A percentile compares a stretch with the other conserved stretches of the same genome.
Evolutionary conservation across 2,113 vertebrate species (phyloP).

Genomic region (Zosterops pallidus): DNA sequence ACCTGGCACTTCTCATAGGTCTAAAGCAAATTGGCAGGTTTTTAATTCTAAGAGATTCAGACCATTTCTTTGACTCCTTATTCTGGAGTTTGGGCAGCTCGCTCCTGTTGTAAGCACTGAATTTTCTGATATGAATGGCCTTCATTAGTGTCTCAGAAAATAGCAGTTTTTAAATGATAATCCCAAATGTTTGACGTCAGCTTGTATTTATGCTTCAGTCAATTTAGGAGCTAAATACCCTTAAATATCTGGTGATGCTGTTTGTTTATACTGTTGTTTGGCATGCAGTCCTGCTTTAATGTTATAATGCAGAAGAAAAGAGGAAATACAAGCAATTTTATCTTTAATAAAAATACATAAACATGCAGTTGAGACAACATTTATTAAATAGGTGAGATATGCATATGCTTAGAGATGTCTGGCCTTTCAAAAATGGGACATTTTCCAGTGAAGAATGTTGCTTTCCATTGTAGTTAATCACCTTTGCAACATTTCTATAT

Average conservation of each 20-base stretch:
- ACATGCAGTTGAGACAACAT: not conserved
- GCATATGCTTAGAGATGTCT: not conserved
- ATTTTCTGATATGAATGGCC: not conserved
- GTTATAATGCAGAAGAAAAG: not conserved
- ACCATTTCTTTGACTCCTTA: not conserved
- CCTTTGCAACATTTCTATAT: not conserved
- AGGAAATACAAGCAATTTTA: not conserved
- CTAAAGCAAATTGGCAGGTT: not conserved
- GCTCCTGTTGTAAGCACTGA: not conserved
- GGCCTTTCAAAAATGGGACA: not conserved
- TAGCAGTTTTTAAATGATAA: not conserved
- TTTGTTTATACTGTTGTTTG: constrained; percentile 12
- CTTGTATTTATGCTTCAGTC: constrained; percentile 25
- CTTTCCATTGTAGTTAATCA: not conserved
- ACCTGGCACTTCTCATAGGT: not conserved
- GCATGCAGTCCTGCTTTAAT: not conserved
- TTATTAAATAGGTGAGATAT: not conserved
- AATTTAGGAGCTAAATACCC: constrained; percentile 33
- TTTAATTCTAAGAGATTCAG: not conserved
- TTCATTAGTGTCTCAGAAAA: not conserved
- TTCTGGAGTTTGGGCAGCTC: not conserved
- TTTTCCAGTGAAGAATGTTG: not conserved
- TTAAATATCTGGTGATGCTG: constrained; percentile 20
- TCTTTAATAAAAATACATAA: constrained; percentile 26
- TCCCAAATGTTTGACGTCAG: constrained; percentile 1